Evolutionary conservation across 1,140 invertebrate genomes (phyloP).

Genomic region (Leptestheria dahalacensis): DNA sequence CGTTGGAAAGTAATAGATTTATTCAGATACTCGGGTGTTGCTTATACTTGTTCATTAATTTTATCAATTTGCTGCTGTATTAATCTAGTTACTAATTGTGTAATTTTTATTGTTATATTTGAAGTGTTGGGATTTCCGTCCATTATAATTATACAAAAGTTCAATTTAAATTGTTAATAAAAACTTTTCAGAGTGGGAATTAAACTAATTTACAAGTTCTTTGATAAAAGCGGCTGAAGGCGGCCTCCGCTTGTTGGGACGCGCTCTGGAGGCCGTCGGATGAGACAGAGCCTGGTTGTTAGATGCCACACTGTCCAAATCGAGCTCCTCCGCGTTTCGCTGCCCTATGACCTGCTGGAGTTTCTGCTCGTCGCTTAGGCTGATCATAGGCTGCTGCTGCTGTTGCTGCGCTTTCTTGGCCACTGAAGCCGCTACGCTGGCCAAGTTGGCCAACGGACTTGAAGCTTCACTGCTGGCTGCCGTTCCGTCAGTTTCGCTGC

Average conservation of each 20-base stretch:
- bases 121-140: no score
- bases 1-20: background rate
- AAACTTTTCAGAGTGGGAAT: no score
- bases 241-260: constrained; percentile 43
- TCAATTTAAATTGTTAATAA: no score
- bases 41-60: background rate
- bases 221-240: constrained; percentile 36
- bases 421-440: background rate
- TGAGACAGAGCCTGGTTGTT: constrained; percentile 40
- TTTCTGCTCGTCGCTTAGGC: constrained; percentile 4
- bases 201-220: constrained; percentile 21
- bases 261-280: constrained; percentile 43
- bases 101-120: no score
- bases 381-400: constrained; percentile 1
- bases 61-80: no score
- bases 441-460: background rate
- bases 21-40: background rate
- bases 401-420: background rate
- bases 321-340: constrained; percentile 24
- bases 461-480: background rate
- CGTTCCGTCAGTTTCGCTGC: background rate
- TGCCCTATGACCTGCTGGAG: background rate
- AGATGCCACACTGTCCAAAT: constrained; percentile 42
- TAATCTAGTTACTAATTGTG: no score
- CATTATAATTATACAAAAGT: no score